phyloP scores from a whole-genome alignment of 2,888 invertebrate species.

The Hypena proboscidalis region DNA sequence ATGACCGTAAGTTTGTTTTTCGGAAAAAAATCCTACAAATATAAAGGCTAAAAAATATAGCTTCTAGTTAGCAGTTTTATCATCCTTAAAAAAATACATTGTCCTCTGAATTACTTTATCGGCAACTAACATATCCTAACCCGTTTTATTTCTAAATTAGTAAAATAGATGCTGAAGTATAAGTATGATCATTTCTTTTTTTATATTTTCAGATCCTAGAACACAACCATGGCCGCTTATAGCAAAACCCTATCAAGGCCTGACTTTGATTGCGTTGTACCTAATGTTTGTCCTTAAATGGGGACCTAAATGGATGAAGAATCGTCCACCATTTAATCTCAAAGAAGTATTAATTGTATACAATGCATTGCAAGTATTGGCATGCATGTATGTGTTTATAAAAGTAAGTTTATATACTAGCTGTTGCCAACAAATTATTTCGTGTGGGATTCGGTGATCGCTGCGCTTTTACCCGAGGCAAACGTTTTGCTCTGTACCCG shows the following conservation, averaged over 20 bases:
- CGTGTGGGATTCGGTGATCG: too few species aligned
- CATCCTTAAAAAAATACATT: too few species aligned
- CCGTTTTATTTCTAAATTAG: neutral
- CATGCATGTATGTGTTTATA: conserved; percentile 82
- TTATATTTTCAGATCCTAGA: conserved; percentile 83
- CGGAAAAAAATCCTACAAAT: neutral
- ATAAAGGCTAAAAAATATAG: neutral
- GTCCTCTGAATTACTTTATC: too few species aligned
- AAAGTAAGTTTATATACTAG: conserved; percentile 81
- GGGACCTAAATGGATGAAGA: conserved; percentile 90
- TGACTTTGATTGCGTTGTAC: conserved; percentile 85
- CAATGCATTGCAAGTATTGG: conserved; percentile 87
- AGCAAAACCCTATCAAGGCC: conserved; percentile 86
- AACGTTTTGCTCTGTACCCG: too few species aligned
- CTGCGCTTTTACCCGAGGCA: too few species aligned
- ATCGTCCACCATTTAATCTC: conserved; percentile 87
- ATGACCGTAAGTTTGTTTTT: neutral
- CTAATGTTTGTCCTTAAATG: conserved; percentile 88
- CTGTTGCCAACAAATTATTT: too few species aligned
- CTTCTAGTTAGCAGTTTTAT: too few species aligned
- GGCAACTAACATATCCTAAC: neutral
- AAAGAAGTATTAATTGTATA: conserved; percentile 88
- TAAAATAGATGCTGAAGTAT: too few species aligned
- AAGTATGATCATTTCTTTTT: too few species aligned
- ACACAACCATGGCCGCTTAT: conserved; percentile 88